phyloP scores from a whole-genome alignment of 2,113 vertebrate species.

The Psammodynastes pulverulentus region DNA sequence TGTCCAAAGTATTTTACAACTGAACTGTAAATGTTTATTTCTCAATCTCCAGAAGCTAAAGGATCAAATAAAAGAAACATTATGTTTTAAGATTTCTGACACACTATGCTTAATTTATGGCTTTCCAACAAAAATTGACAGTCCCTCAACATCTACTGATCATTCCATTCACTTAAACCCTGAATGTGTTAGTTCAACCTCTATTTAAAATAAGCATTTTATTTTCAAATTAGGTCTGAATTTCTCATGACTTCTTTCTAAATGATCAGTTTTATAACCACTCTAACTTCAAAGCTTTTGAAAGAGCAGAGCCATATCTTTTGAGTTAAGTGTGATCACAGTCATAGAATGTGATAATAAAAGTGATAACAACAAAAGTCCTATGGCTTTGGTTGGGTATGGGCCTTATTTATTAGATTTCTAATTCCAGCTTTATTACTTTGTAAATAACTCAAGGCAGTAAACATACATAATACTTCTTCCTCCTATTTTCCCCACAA shows the following conservation, averaged over 20 bases:
- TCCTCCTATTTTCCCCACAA: neutral
- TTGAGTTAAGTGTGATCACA: neutral
- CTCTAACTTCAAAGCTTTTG: neutral
- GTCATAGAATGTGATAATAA: neutral
- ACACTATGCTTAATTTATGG: neutral
- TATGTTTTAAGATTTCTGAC: neutral
- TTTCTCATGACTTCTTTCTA: neutral
- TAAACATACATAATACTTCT: neutral
- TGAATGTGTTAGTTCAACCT: neutral
- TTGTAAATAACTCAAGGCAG: neutral
- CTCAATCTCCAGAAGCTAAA: neutral
- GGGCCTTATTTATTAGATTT: neutral
- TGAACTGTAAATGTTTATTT: constrained; percentile 24
- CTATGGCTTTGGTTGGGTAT: neutral
- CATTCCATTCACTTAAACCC: neutral
- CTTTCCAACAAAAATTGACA: neutral
- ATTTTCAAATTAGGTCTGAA: neutral
- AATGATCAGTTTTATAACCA: neutral
- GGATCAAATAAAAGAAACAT: neutral
- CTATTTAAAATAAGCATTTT: neutral
- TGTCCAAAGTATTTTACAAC: constrained; percentile 9
- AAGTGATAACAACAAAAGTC: neutral
- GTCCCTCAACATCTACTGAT: neutral
- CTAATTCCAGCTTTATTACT: neutral
- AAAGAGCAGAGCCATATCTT: neutral